phyloP scores from a whole-genome alignment of 1,140 invertebrate genomes.

The Pteromalus puparum region DNA sequence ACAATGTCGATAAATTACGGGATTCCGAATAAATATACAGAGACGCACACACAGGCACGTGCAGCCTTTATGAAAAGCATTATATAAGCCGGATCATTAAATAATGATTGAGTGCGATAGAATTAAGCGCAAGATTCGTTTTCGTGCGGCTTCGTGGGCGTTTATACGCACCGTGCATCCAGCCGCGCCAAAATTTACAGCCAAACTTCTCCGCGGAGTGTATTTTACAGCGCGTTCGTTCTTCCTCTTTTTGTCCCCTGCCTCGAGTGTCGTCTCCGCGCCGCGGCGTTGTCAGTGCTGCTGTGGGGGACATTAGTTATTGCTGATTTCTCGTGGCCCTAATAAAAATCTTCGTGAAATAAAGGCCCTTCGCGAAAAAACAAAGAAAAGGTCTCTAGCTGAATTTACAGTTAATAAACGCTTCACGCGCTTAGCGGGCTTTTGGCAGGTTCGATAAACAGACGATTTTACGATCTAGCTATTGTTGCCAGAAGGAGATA shows the following conservation, averaged over 20 bases:
- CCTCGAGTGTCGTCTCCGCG: constrained; percentile 21
- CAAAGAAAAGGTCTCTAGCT: constrained; percentile 1
- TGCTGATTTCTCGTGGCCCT: constrained; percentile 62
- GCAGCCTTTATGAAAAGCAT: constrained; percentile 47
- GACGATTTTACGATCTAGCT: constrained; percentile 57
- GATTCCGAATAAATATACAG: constrained; percentile 47
- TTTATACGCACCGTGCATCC: constrained; percentile 31
- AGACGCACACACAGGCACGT: neutral
- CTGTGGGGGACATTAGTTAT: constrained; percentile 65
- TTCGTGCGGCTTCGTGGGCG: constrained; percentile 37
- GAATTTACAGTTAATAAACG: constrained; percentile 69
- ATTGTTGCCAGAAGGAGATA: constrained; percentile 17
- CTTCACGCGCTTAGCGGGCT: constrained; percentile 54
- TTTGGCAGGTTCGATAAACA: constrained; percentile 57
- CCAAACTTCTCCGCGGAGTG: constrained; percentile 37
- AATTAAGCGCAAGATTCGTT: constrained; percentile 50
- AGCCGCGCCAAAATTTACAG: constrained; percentile 47
- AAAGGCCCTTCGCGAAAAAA: constrained; percentile 55
- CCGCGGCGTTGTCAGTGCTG: neutral
- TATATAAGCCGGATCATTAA: constrained; percentile 50
- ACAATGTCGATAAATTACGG: constrained; percentile 46
- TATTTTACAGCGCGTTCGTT: constrained; percentile 40
- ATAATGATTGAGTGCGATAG: constrained; percentile 51
- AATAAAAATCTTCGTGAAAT: constrained; percentile 65
- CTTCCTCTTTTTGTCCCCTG: constrained; percentile 35